Percentiles rank a stretch among this genome's conserved stretches.
phyloP scores from a whole-genome alignment of 1,140 invertebrate species.

The Anoplolepis gracilipes region DNA sequence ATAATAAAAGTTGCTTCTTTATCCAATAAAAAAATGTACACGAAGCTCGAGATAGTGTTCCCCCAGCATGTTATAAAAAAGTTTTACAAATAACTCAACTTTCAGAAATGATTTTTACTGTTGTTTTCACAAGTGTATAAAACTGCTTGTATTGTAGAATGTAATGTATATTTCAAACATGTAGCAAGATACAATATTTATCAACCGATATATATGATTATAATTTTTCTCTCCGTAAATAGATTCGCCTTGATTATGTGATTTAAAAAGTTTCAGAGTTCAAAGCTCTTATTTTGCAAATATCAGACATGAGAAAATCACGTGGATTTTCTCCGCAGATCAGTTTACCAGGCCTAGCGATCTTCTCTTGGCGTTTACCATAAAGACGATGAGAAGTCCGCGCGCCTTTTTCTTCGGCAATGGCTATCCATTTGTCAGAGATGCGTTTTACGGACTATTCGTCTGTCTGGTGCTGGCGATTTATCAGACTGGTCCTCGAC shows the following conservation, averaged over 20 bases:
- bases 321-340: conserved; percentile 27
- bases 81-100: conserved; percentile 13
- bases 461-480: conserved; percentile 52
- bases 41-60: background rate
- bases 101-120: conserved; percentile 24
- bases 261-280: background rate
- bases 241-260: conserved; percentile 5
- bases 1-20: conserved; percentile 13
- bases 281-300: conserved; percentile 12
- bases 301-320: conserved; percentile 25
- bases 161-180: conserved; percentile 28
- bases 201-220: background rate
- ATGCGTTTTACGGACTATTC: conserved; percentile 61
- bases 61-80: conserved; percentile 30
- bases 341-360: conserved; percentile 31
- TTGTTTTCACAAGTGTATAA: background rate
- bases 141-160: background rate
- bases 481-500: conserved; percentile 52
- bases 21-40: background rate
- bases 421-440: conserved; percentile 61
- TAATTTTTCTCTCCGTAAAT: background rate
- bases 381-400: conserved; percentile 27
- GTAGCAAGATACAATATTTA: background rate
- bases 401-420: conserved; percentile 51
- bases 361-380: conserved; percentile 42